Conservation (phyloP, 2,113 vertebrate genomes). For the Forbesichthys papilliferus region DNA sequence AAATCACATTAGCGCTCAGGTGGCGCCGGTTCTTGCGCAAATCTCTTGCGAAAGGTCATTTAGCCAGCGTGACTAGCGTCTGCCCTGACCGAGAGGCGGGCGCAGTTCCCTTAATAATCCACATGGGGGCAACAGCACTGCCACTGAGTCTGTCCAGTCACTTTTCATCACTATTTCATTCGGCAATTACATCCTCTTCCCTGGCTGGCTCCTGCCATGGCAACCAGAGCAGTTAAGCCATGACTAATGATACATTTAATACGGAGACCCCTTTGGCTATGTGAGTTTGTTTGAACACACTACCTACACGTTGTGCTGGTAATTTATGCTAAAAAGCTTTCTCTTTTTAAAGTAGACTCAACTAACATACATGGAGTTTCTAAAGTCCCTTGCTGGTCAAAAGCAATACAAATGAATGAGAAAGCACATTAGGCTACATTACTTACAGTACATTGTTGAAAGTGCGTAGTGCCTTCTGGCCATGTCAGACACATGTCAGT, state of each 20-base stretch:
- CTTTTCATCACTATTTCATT: slow-evolving; percentile 39
- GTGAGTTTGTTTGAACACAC: background rate
- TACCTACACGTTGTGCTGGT: slow-evolving; percentile 9
- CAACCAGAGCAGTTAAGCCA: slow-evolving; percentile 27
- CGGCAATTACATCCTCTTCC: slow-evolving; percentile 29
- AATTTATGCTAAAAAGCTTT: slow-evolving; percentile 3
- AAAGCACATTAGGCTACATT: background rate
- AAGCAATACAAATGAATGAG: background rate
- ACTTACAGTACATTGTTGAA: slow-evolving; percentile 8
- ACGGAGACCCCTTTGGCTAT: background rate
- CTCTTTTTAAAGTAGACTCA: background rate
- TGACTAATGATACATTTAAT: slow-evolving; percentile 15
- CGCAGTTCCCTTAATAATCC: slow-evolving; percentile 52
- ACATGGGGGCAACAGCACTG: slow-evolving; percentile 73
- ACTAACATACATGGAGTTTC: background rate
- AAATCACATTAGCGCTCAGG: slow-evolving; percentile 24
- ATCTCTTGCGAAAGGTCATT: slow-evolving; percentile 42
- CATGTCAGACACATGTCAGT: slow-evolving; percentile 37
- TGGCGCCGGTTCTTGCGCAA: slow-evolving; percentile 21
- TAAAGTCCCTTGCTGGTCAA: background rate
- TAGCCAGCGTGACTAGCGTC: slow-evolving; percentile 44
- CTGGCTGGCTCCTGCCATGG: slow-evolving; percentile 28
- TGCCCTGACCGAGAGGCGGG: slow-evolving; percentile 52
- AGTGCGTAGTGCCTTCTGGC: slow-evolving; percentile 20
- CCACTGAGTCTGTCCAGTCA: slow-evolving; percentile 46